A percentile compares a stretch with the other conserved stretches of the same genome.
phyloP scores from a whole-genome alignment of 2,113 vertebrate species.

The Zingel zingel region DNA sequence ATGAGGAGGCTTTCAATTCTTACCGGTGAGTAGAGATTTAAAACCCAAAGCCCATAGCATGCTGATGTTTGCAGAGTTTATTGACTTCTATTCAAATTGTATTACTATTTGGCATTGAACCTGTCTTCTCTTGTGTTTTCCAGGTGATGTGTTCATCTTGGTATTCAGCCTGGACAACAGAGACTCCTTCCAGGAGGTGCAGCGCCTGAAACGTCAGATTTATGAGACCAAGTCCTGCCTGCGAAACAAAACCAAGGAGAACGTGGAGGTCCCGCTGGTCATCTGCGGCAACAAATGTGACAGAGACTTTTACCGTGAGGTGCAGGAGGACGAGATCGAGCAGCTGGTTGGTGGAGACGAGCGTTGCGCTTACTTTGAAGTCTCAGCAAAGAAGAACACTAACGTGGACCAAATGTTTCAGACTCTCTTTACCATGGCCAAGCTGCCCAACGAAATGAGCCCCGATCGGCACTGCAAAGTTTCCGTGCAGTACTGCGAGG shows the following conservation, averaged over 20 bases:
- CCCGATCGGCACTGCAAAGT: slow-evolving; percentile 95
- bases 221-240: slow-evolving; percentile 96
- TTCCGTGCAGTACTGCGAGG: slow-evolving; percentile 91
- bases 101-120: slow-evolving; percentile 22
- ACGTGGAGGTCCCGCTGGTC: slow-evolving; percentile 92
- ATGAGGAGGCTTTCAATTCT: slow-evolving; percentile 97
- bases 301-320: slow-evolving; percentile 91
- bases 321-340: slow-evolving; percentile 91
- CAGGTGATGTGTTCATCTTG: slow-evolving; percentile 96
- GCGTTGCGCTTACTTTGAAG: slow-evolving; percentile 95
- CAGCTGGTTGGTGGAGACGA: slow-evolving; percentile 89
- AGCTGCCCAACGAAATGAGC: slow-evolving; percentile 97
- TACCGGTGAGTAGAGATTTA: slow-evolving; percentile 87
- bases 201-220: slow-evolving; percentile 95
- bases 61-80: background rate
- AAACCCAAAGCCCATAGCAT: background rate
- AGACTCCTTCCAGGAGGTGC: slow-evolving; percentile 96
- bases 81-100: background rate
- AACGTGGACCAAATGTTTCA: slow-evolving; percentile 97
- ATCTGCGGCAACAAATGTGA: slow-evolving; percentile 98
- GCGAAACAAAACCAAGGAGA: slow-evolving; percentile 96
- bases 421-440: slow-evolving; percentile 94
- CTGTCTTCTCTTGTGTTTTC: slow-evolving; percentile 31
- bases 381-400: slow-evolving; percentile 96
- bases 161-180: slow-evolving; percentile 97